Percentiles rank a stretch among this genome's conserved stretches.
Conservation (phyloP, 2,797 vertebrate species). For the Chelmon rostratus region DNA sequence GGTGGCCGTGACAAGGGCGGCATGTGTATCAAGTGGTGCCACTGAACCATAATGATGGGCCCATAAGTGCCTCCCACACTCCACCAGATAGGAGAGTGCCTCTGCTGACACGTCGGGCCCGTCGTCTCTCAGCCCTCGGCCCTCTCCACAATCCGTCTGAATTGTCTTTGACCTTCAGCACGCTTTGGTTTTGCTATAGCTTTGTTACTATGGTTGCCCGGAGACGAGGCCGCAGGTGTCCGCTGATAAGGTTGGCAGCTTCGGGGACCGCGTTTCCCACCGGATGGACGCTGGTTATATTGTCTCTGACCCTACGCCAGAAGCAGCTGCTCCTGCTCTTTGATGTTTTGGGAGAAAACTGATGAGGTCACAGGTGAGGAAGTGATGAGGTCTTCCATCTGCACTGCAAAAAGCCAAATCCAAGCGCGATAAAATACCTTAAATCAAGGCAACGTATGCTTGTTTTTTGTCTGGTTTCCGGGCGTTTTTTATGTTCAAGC, state of each 20-base stretch:
- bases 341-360: constrained; percentile 16
- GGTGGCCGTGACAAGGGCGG: constrained; percentile 32
- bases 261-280: background rate
- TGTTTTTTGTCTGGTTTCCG: no score
- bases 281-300: constrained; percentile 23
- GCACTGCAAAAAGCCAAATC: no score
- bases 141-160: constrained; percentile 45
- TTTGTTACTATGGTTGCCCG: constrained; percentile 64
- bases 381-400: constrained; percentile 35
- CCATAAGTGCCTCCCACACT: constrained; percentile 71
- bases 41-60: constrained; percentile 54
- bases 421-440: no score
- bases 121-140: constrained; percentile 35
- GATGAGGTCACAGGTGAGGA: constrained; percentile 21
- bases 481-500: no score
- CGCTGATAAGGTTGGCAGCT: constrained; percentile 52
- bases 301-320: constrained; percentile 18
- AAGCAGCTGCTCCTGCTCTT: constrained; percentile 6
- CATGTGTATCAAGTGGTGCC: constrained; percentile 59
- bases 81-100: constrained; percentile 45
- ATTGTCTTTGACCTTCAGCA: constrained; percentile 70
- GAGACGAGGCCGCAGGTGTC: constrained; percentile 54
- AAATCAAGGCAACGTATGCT: no score
- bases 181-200: constrained; percentile 45
- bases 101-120: constrained; percentile 51